phyloP scores from a whole-genome alignment of 2,888 invertebrate species.

The Coelinius sp. region DNA sequence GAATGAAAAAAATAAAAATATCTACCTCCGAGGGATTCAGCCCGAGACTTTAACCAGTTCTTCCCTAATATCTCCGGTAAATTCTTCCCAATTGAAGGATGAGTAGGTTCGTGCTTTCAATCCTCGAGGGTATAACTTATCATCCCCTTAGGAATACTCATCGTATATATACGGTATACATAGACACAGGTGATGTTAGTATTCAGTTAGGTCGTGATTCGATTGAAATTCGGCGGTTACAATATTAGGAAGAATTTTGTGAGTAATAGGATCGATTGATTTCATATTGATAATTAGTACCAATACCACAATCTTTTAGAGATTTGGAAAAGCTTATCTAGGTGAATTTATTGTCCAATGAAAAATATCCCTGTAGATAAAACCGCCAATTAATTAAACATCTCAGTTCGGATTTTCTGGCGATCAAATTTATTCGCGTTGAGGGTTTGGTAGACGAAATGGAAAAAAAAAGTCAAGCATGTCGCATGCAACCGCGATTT shows the following conservation, averaged over 20 bases:
- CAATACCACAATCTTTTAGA: background rate
- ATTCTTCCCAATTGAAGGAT: background rate
- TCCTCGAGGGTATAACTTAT: background rate
- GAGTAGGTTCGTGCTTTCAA: background rate
- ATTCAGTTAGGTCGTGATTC: background rate
- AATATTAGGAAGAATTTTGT: background rate
- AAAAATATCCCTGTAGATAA: background rate
- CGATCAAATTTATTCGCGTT: constrained; percentile 12
- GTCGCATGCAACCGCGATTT: constrained; percentile 29
- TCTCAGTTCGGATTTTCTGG: background rate
- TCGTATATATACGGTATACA: background rate
- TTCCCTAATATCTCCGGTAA: background rate
- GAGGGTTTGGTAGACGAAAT: constrained; percentile 4
- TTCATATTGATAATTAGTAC: constrained; percentile 4
- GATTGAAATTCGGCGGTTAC: background rate
- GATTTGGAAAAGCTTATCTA: background rate
- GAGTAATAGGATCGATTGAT: background rate
- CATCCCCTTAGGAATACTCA: background rate
- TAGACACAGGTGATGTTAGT: background rate
- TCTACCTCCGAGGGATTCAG: background rate
- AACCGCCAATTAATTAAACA: constrained; percentile 21
- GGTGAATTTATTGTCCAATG: background rate
- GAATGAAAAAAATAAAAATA: too few relatives aligned
- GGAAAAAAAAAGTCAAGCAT: constrained; percentile 3
- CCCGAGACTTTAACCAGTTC: background rate